Percentiles rank a stretch among this genome's conserved stretches.
Conservation (phyloP, 2,888 invertebrate genomes). For the Pseudococcus longispinus region DNA sequence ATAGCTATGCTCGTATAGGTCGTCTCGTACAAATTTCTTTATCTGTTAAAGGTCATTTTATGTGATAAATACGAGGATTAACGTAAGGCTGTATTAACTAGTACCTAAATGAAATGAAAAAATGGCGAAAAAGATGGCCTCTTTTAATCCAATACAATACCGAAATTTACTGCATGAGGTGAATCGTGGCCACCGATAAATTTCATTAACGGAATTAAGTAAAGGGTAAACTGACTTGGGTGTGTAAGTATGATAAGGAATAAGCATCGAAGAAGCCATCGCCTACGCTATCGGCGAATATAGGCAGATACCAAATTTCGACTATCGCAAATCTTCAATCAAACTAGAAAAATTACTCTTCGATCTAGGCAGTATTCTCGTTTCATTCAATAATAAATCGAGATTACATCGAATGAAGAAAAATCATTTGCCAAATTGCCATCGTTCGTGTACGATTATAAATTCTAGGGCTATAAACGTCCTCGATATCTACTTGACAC, state of each 20-base stretch:
- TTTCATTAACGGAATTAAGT: background rate
- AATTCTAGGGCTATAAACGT: background rate
- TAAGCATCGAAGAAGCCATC: background rate
- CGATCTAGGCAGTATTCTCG: background rate
- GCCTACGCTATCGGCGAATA: conserved; percentile 9
- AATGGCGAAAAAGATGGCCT: background rate
- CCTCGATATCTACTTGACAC: background rate
- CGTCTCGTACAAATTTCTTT: background rate
- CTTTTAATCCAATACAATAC: background rate
- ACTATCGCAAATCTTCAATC: background rate
- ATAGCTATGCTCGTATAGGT: background rate
- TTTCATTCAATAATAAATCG: conserved; percentile 6
- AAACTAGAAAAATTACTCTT: background rate
- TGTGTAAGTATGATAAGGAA: background rate
- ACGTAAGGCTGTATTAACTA: background rate
- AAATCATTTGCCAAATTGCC: background rate
- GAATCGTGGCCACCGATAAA: background rate
- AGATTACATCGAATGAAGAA: background rate
- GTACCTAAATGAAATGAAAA: background rate
- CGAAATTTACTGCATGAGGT: background rate
- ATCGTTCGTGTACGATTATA: background rate
- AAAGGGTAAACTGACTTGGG: background rate
- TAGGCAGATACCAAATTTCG: background rate
- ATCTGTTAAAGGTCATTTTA: background rate
- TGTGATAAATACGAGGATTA: background rate